phyloP scores from a whole-genome alignment of 2,113 vertebrate genomes.

The Menidia beryllina region DNA sequence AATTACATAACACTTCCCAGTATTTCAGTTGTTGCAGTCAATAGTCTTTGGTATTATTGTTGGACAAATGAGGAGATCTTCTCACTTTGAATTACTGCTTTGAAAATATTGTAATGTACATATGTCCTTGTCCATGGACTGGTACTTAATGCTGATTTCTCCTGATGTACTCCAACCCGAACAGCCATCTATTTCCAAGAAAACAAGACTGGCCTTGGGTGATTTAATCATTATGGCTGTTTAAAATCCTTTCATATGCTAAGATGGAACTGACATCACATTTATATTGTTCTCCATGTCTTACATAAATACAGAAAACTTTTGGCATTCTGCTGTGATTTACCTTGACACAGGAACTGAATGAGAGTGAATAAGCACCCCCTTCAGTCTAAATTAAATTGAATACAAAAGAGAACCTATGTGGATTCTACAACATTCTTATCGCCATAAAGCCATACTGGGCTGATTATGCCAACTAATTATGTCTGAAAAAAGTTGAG shows the following conservation, averaged over 20 bases:
- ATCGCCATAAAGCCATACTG: slow-evolving; percentile 57
- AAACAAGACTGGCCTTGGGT: slow-evolving; percentile 27
- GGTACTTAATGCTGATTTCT: slow-evolving; percentile 16
- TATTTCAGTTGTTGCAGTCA: no score
- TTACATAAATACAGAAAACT: neutral
- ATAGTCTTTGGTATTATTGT: no score
- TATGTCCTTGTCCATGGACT: slow-evolving; percentile 15
- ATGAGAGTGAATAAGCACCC: slow-evolving; percentile 40
- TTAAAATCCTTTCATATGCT: slow-evolving; percentile 19
- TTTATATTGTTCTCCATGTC: slow-evolving; percentile 36
- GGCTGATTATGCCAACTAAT: slow-evolving; percentile 73
- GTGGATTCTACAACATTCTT: slow-evolving; percentile 45
- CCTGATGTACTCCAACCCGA: slow-evolving; percentile 23
- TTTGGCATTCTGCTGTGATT: slow-evolving; percentile 32
- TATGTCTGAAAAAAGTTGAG: slow-evolving; percentile 61
- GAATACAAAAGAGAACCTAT: slow-evolving; percentile 25
- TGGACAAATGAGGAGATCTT: no score
- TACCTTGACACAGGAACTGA: slow-evolving; percentile 39
- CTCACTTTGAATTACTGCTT: no score
- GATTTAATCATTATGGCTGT: slow-evolving; percentile 16
- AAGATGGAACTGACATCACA: neutral
- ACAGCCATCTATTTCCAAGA: slow-evolving; percentile 17
- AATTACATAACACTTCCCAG: no score
- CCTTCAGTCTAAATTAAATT: slow-evolving; percentile 41
- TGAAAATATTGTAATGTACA: no score